phyloP scores from a whole-genome alignment of 1,140 invertebrate genomes.

The Drosophila chauvacae region DNA sequence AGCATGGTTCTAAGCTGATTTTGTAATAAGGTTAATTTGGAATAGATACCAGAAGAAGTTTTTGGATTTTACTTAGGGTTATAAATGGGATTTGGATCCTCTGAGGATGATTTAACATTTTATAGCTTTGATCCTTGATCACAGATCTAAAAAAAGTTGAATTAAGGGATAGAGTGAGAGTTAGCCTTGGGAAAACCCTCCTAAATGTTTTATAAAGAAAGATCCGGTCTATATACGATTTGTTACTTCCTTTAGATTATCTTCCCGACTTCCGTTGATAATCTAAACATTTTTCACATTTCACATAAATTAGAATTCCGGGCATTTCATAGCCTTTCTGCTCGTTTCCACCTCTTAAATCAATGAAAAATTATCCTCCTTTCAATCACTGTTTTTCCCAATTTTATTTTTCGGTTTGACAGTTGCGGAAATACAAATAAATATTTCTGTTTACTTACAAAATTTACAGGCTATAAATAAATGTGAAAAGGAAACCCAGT shows the following conservation, averaged over 20 bases:
- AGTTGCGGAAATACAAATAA: conserved; percentile 68
- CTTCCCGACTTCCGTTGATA: neutral
- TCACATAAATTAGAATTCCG: too few relatives aligned
- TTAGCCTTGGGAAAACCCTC: neutral
- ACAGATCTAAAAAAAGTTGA: neutral
- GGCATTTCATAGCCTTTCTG: neutral
- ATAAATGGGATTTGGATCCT: neutral
- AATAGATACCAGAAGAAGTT: neutral
- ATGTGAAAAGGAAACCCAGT: conserved; percentile 12
- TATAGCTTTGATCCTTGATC: too few relatives aligned
- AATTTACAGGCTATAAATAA: conserved; percentile 78
- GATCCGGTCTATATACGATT: neutral
- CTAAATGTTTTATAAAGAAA: neutral
- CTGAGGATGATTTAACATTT: neutral
- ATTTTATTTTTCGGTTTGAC: conserved; percentile 16
- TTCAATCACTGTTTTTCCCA: conserved; percentile 23
- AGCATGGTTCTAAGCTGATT: conserved; percentile 34
- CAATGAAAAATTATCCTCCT: conserved; percentile 21
- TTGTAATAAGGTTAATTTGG: conserved; percentile 21
- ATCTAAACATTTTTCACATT: too few relatives aligned
- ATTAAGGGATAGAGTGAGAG: neutral
- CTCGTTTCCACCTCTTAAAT: neutral
- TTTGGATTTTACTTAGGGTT: too few relatives aligned
- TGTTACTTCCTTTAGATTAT: neutral
- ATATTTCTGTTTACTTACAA: conserved; percentile 56